These are phyloP conservation scores for Philypnodon macrostomus DNA, from an alignment of 2,797 vertebrate genomes.

Conservation along the genomic window DNA sequence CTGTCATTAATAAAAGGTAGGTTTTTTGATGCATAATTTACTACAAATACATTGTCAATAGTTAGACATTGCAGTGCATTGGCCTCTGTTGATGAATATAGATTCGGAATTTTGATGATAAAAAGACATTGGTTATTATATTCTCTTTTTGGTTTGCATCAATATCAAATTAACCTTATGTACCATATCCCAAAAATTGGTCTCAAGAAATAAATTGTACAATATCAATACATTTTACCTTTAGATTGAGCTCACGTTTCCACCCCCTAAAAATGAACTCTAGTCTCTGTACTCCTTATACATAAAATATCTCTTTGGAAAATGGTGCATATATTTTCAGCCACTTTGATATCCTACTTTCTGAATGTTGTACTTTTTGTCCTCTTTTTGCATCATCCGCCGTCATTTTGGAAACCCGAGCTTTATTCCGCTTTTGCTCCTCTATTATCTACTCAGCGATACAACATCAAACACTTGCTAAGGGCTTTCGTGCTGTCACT, in stretches of 20 bases:
- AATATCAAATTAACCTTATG: neutral
- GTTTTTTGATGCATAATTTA: neutral
- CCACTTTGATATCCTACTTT: conserved; percentile 27
- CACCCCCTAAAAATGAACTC: neutral
- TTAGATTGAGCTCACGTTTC: neutral
- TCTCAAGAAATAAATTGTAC: neutral
- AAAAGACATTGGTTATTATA: too few relatives aligned
- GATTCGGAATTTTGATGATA: too few relatives aligned
- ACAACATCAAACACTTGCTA: conserved; percentile 57
- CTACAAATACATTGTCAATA: neutral
- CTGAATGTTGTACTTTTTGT: conserved; percentile 26
- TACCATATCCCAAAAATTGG: neutral
- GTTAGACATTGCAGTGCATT: neutral
- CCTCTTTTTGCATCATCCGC: conserved; percentile 24
- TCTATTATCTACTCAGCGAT: conserved; percentile 55
- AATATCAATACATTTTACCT: conserved; percentile 1
- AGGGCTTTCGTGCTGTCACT: conserved; percentile 57
- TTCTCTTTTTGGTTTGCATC: conserved; percentile 1
- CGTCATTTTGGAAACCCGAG: conserved; percentile 21
- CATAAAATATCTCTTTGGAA: conserved; percentile 19
- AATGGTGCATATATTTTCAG: conserved; percentile 31
- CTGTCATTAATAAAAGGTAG: conserved; percentile 88
- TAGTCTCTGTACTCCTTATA: conserved; percentile 10
- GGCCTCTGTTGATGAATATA: neutral
- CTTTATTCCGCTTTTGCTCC: conserved; percentile 41